phyloP scores from a whole-genome alignment of 2,888 invertebrate genomes.

The Amphipyra berbera region DNA sequence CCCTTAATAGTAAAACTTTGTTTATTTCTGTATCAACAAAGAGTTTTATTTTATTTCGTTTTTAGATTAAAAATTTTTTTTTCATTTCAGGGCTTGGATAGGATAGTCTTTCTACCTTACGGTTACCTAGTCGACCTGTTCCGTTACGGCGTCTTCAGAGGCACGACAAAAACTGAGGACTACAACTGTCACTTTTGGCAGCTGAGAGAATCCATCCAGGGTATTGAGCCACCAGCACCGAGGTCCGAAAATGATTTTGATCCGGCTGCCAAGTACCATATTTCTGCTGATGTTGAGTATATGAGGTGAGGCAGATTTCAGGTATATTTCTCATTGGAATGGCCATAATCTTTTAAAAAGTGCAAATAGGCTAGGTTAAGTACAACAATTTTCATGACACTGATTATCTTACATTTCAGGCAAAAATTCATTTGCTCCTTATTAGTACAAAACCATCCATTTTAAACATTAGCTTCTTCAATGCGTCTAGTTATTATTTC shows the following conservation, averaged over 20 bases:
- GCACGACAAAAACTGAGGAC: constrained; percentile 88
- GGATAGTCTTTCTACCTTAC: constrained; percentile 92
- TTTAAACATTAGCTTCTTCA: no score
- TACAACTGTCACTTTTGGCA: constrained; percentile 93
- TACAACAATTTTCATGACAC: no score
- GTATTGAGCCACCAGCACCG: constrained; percentile 91
- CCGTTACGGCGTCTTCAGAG: constrained; percentile 92
- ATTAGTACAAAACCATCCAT: no score
- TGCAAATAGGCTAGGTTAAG: no score
- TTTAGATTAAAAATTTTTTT: background rate
- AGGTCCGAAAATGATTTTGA: constrained; percentile 91
- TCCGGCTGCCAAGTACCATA: constrained; percentile 92
- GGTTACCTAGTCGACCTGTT: constrained; percentile 92
- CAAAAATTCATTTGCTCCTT: no score
- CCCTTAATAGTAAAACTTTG: no score
- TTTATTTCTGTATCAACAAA: no score
- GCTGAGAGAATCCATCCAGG: constrained; percentile 90
- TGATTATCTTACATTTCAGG: no score
- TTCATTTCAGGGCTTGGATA: constrained; percentile 90
- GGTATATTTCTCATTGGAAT: background rate
- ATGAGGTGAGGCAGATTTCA: constrained; percentile 85
- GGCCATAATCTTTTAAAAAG: no score
- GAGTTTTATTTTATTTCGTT: no score
- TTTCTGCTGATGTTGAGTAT: constrained; percentile 91
- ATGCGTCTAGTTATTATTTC: no score